Evolutionary conservation across 2,888 invertebrate genomes (phyloP).

Genomic region (Eupithecia insigniata): DNA sequence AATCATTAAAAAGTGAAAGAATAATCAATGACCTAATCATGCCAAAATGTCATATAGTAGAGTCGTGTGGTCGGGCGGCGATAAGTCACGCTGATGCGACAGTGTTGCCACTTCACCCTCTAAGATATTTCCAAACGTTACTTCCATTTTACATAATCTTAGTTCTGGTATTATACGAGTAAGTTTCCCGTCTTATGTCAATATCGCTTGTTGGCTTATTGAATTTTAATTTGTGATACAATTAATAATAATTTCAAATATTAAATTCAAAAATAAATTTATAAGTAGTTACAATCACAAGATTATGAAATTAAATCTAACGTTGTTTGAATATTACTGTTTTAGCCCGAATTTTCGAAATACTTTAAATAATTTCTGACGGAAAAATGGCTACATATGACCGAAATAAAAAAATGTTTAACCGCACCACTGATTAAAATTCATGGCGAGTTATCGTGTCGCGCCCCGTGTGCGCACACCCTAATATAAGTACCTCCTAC

Average conservation of each 20-base stretch:
- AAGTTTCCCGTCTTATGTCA: no score
- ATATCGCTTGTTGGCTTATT: no score
- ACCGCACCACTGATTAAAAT: conserved; percentile 39
- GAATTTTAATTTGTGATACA: no score
- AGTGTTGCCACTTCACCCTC: conserved; percentile 3
- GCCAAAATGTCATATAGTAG: conserved; percentile 22
- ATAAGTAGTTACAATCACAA: no score
- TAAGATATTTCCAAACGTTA: neutral
- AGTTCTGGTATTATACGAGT: no score
- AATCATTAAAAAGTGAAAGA: no score
- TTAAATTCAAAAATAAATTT: no score
- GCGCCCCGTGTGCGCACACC: conserved; percentile 41
- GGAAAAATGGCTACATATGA: neutral
- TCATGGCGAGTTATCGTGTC: conserved; percentile 35
- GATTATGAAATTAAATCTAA: neutral
- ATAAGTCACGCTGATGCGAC: conserved; percentile 21
- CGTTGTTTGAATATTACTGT: neutral
- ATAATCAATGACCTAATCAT: neutral
- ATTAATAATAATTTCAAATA: no score
- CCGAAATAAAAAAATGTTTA: conserved; percentile 6
- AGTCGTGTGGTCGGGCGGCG: conserved; percentile 11
- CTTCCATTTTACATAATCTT: neutral
- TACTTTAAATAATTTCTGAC: neutral
- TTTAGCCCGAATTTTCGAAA: neutral
- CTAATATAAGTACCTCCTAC: conserved; percentile 23